These are phyloP conservation scores for Podiceps cristatus DNA, from an alignment of 2,113 vertebrate species.

Conservation along the genomic window DNA sequence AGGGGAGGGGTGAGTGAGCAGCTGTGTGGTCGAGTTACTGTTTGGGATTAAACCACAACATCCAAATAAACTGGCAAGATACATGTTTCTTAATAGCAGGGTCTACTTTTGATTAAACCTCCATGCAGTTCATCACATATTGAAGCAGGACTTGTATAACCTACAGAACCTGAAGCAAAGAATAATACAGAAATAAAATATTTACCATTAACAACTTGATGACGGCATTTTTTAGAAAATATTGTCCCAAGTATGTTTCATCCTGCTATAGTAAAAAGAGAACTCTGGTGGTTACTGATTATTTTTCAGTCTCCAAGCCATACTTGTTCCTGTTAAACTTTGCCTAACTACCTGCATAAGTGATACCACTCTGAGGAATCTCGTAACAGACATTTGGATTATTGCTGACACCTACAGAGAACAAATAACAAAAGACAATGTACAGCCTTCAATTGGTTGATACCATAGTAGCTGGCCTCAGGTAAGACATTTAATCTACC, in stretches of 20 bases:
- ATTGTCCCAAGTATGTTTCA: neutral
- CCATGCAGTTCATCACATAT: neutral
- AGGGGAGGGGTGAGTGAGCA: too few species aligned
- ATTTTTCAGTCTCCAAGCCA: neutral
- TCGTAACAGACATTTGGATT: neutral
- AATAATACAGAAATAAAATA: neutral
- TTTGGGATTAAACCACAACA: too few species aligned
- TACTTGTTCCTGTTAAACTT: neutral
- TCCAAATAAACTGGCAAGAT: too few species aligned
- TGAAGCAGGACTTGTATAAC: neutral
- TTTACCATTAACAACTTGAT: neutral
- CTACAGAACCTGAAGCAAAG: neutral
- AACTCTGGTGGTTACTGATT: neutral
- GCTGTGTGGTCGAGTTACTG: too few species aligned
- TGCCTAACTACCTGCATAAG: too few species aligned
- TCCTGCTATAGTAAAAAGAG: neutral
- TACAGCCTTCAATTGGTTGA: neutral
- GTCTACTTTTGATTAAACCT: neutral
- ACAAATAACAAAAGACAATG: neutral
- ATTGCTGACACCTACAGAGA: neutral
- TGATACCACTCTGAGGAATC: neutral
- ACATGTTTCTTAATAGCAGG: neutral
- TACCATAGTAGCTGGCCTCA: neutral
- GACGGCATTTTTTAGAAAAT: neutral
- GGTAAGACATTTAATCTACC: neutral